Base-by-base conservation (phyloP, 1,140 invertebrate species). In the Cephus cinctus region DNA sequence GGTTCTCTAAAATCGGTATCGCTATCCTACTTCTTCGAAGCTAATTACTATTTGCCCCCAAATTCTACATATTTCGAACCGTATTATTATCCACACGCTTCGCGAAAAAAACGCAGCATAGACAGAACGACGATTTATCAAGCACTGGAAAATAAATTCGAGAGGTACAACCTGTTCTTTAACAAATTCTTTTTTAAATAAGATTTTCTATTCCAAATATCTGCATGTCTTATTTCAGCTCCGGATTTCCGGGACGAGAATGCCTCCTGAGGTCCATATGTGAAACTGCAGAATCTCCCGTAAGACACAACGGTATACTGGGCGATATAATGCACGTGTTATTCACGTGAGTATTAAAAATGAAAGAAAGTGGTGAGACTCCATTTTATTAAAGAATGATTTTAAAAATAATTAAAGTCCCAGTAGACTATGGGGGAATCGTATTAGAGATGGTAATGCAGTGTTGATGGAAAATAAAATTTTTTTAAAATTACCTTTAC, bases 11-110 rank as follows among this genome's bases (percentile, higher is more conserved):
- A 80, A 56, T 84, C 85, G 55, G 81, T 87, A 5, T 86, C 86
- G 48, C 71, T 88, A 30, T 86, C 87, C 0, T 87, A 86, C 54
- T 88, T 88, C 63, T 86, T 89, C 62, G 88, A 89, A 62, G 83
- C 83, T 0, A 86, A 83, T 65, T 89, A 88, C 71, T 67, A 59
- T 25, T 63, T 86, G 6, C 80, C 80, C 4, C 44, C 56, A 18
- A 79, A 80, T 54, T 55, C 59, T 9, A 78, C 73, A 1, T 56
- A 56, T 20, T 54, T 61, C 15, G 40, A 57, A 22, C 50, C 59
- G 4, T 56, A 41, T 39, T 14, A 23, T 11, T 42, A 56, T 11
- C 18, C 23, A 3, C 64, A 58, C 20, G 44, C 52, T 39, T 60
- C 58, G 19, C 48, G 52, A 30, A 62, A 59, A 49, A 56, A 50